Evolutionary conservation across 2,113 vertebrate genomes (phyloP).

Genomic region (Sterrhoptilus dennistouni): DNA sequence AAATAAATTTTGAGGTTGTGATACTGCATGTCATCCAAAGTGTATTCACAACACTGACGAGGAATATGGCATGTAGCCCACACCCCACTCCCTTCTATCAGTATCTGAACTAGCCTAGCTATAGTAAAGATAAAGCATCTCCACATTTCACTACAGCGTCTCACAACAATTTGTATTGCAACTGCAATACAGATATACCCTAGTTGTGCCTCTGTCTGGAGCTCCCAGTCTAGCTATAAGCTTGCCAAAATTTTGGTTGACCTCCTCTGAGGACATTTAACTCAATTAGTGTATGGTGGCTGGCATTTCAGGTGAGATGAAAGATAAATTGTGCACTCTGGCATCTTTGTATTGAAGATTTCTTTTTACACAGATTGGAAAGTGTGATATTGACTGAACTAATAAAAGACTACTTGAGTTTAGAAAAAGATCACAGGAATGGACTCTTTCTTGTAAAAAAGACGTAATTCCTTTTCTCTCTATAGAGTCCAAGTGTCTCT

Average conservation of each 20-base stretch:
- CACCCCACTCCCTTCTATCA: not conserved
- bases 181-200: not conserved
- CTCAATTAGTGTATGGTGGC: not conserved
- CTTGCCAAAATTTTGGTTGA: not conserved
- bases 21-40: not conserved
- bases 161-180: fast-evolving
- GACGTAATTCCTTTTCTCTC: not conserved
- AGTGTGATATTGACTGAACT: constrained; percentile 4
- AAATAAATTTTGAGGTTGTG: not conserved
- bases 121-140: not conserved
- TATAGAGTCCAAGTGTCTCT: not conserved
- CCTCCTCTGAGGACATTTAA: not conserved
- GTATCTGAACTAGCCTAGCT: not conserved
- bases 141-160: not conserved
- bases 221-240: not conserved
- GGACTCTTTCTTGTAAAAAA: not conserved
- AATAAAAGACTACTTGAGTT: constrained; percentile 2
- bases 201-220: not conserved
- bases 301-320: constrained; percentile 7
- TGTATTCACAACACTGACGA: not conserved
- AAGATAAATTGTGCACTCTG: not conserved
- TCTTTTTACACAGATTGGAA: not conserved
- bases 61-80: not conserved
- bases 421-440: not conserved
- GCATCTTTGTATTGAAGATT: not conserved